These are phyloP conservation scores for Lycaon pictus DNA, from an alignment of 2,113 vertebrate genomes.

Conservation along the genomic window DNA sequence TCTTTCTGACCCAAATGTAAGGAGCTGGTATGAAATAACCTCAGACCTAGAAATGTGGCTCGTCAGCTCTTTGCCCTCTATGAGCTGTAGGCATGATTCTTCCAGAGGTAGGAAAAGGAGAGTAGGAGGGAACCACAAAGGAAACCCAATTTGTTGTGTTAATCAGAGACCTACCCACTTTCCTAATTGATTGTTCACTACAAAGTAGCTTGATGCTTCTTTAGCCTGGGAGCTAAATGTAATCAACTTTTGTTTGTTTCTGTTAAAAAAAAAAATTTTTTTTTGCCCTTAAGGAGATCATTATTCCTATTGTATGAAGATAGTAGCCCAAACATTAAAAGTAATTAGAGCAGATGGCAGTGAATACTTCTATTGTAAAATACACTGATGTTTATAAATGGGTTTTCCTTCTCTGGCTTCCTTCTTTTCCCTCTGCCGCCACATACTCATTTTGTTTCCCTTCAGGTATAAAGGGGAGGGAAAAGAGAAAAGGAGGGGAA, in stretches of 20 bases:
- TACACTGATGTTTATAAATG: slow-evolving; percentile 80
- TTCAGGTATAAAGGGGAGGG: slow-evolving; percentile 83
- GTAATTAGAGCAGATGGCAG: slow-evolving; percentile 90
- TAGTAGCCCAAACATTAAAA: slow-evolving; percentile 88
- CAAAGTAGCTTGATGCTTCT: slow-evolving; percentile 82
- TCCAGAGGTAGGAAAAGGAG: not conserved
- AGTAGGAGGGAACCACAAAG: slow-evolving; percentile 42
- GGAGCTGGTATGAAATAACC: not conserved
- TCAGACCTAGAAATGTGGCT: not conserved
- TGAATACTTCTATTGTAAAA: slow-evolving; percentile 85
- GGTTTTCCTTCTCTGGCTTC: slow-evolving; percentile 61
- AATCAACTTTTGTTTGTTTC: slow-evolving; percentile 90
- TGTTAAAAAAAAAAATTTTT: slow-evolving; percentile 83
- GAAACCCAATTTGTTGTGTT: slow-evolving; percentile 81
- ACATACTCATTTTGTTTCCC: slow-evolving; percentile 82
- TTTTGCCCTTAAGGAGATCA: slow-evolving; percentile 87
- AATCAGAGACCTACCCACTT: slow-evolving; percentile 85
- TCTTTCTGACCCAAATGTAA: not conserved
- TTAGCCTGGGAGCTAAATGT: slow-evolving; percentile 86
- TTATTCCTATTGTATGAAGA: slow-evolving; percentile 89
- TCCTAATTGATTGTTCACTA: slow-evolving; percentile 87
- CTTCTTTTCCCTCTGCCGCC: slow-evolving; percentile 77
- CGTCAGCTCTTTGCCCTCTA: not conserved
- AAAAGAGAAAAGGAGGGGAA: slow-evolving; percentile 72
- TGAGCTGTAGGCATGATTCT: not conserved